These are phyloP conservation scores for Sciaenops ocellatus DNA, from an alignment of 2,797 vertebrate species.

Conservation along the genomic window DNA sequence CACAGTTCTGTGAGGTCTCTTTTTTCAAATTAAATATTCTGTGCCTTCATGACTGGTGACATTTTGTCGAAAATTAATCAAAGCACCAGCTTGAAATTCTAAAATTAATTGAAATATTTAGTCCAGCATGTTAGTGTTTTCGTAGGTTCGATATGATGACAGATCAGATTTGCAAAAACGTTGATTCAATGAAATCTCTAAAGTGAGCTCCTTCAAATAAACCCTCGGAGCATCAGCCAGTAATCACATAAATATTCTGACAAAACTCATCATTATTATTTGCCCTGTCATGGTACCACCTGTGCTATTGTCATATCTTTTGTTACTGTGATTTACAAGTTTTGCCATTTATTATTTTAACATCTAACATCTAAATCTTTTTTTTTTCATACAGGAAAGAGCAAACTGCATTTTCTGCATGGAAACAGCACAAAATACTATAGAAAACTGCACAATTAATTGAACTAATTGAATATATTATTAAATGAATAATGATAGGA, in stretches of 20 bases:
- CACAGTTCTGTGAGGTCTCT: background rate
- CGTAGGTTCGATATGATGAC: background rate
- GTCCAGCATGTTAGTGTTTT: background rate
- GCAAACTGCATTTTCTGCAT: background rate
- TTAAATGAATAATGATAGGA: background rate
- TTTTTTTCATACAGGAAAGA: background rate
- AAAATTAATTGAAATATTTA: conserved; percentile 11
- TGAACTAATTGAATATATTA: background rate
- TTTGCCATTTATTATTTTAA: too few relatives aligned
- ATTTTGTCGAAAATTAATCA: background rate
- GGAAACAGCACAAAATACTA: background rate
- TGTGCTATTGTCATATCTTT: background rate
- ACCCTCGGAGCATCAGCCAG: background rate
- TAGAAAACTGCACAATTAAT: background rate
- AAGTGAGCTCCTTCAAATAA: background rate
- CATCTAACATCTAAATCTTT: background rate
- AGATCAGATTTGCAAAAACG: background rate
- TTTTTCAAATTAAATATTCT: background rate
- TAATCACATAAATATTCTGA: conserved; percentile 14
- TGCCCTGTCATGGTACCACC: background rate
- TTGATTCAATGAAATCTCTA: background rate
- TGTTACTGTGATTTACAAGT: background rate
- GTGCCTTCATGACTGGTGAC: background rate
- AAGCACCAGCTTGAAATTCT: background rate
- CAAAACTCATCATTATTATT: conserved; percentile 8